These are phyloP conservation scores for Colius striatus DNA, from an alignment of 2,113 vertebrate species.

Conservation along the genomic window DNA sequence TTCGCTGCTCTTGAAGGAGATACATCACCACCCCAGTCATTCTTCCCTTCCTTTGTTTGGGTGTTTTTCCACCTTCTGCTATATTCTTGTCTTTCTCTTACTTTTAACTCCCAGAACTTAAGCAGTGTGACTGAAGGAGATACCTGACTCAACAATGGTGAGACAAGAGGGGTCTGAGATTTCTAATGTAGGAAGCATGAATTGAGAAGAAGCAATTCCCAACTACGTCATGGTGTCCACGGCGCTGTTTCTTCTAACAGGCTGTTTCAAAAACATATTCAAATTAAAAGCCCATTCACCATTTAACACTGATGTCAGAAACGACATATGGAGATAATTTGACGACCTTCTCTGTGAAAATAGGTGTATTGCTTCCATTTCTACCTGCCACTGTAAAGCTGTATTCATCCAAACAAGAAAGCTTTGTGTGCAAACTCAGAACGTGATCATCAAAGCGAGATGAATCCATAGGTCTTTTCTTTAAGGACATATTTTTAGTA, in stretches of 20 bases:
- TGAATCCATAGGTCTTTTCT: neutral
- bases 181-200: neutral
- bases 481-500: neutral
- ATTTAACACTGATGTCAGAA: neutral
- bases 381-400: neutral
- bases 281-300: neutral
- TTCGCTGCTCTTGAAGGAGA: neutral
- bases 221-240: neutral
- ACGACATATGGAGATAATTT: neutral
- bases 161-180: neutral
- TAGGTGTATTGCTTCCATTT: neutral
- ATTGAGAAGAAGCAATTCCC: neutral
- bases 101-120: neutral
- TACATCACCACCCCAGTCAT: neutral
- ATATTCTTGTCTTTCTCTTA: neutral
- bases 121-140: neutral
- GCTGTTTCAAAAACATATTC: neutral
- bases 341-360: neutral
- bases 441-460: no score
- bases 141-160: accelerated
- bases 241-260: neutral
- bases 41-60: neutral
- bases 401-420: no score
- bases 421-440: neutral
- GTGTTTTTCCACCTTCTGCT: neutral